Conservation (phyloP, 2,113 vertebrate genomes). For the Procapra przewalskii region DNA sequence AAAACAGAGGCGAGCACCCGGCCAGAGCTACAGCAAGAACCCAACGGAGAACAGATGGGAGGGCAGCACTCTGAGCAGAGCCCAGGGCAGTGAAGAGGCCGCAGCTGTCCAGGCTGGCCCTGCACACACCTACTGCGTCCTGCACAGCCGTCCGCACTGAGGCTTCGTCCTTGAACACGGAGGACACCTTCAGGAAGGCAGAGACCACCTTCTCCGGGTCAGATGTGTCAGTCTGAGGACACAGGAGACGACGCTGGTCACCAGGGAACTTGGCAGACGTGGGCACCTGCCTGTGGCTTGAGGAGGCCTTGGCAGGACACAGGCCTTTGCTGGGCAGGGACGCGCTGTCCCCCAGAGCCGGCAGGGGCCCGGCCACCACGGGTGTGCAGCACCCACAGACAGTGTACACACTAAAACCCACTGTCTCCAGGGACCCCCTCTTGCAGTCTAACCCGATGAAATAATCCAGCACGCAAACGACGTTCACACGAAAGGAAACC, state of each 20-base stretch:
- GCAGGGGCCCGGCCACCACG: not conserved
- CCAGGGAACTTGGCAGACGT: not conserved
- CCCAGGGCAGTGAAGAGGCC: not conserved
- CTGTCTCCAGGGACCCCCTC: not conserved
- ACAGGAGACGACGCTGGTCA: not conserved
- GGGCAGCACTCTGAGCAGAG: not conserved
- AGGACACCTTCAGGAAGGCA: constrained; percentile 92
- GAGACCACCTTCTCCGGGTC: constrained; percentile 89
- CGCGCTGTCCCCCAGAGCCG: not conserved
- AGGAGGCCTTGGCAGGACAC: not conserved
- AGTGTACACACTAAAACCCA: accelerated
- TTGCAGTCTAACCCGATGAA: not conserved
- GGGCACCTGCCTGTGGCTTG: not conserved
- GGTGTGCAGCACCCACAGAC: too few species aligned
- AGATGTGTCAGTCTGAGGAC: constrained; percentile 87
- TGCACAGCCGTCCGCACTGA: constrained; percentile 86
- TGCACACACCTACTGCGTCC: constrained; percentile 80
- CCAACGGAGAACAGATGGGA: accelerated
- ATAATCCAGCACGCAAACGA: not conserved
- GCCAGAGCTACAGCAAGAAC: accelerated
- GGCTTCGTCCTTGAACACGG: constrained; percentile 92
- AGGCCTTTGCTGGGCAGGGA: not conserved
- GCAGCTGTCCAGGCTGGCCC: accelerated
- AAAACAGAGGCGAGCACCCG: not conserved
- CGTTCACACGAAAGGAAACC: not conserved